These are phyloP conservation scores for Zosterops lateralis DNA, from an alignment of 2,113 vertebrate genomes.

Conservation along the genomic window DNA sequence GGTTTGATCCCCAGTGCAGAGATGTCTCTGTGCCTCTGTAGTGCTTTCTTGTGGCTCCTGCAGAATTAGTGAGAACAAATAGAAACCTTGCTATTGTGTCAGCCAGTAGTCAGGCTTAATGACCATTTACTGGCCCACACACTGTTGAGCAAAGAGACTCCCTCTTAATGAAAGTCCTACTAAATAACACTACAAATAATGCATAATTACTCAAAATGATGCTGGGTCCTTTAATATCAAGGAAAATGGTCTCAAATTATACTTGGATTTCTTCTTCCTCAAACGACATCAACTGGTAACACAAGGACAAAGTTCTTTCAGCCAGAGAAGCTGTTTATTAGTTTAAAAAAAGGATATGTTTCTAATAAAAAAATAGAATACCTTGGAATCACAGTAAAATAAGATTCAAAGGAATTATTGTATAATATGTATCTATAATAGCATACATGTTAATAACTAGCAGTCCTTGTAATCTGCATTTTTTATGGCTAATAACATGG, in stretches of 20 bases:
- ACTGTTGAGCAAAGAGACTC: constrained; percentile 6
- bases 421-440: not conserved
- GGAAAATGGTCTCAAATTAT: constrained; percentile 19
- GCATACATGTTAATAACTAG: not conserved
- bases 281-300: not conserved
- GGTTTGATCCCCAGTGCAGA: not conserved
- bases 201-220: constrained; percentile 10
- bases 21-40: not conserved
- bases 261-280: constrained; percentile 4
- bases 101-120: not conserved
- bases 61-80: not conserved
- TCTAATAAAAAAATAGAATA: not conserved
- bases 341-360: no score
- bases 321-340: not conserved
- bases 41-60: not conserved
- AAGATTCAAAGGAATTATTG: not conserved
- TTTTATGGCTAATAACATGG: not conserved
- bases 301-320: not conserved
- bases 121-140: not conserved
- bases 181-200: constrained; percentile 35
- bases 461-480: not conserved
- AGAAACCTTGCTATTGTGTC: not conserved
- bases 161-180: constrained; percentile 23
- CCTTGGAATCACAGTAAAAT: not conserved
- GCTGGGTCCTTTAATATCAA: not conserved